A percentile compares a stretch with the other conserved stretches of the same genome.
phyloP scores from a whole-genome alignment of 2,113 vertebrate genomes.

The Saguinus imperator region DNA sequence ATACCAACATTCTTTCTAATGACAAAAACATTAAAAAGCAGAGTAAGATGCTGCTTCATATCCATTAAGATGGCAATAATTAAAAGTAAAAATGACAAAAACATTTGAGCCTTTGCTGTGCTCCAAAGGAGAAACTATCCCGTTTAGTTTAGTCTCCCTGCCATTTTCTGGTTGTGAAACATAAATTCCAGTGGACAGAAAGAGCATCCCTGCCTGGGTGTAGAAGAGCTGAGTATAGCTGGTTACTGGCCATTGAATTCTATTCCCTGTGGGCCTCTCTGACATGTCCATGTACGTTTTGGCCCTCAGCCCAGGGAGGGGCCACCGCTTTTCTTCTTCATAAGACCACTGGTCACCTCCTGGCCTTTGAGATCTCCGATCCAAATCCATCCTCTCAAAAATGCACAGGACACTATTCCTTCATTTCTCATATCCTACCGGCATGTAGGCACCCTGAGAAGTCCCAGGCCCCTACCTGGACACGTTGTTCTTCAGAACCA shows the following conservation, averaged over 20 bases:
- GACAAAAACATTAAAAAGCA: neutral
- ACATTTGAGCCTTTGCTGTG: neutral
- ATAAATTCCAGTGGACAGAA: neutral
- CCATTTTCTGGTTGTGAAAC: neutral
- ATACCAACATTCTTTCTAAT: neutral
- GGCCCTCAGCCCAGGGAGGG: no score
- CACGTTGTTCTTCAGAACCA: neutral
- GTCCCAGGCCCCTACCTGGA: no score
- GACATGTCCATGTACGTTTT: neutral
- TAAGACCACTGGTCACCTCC: neutral
- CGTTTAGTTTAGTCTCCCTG: neutral
- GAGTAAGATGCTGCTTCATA: no score
- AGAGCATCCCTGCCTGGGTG: rapidly evolving
- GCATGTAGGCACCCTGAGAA: neutral
- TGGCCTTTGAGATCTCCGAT: neutral
- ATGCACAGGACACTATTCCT: neutral
- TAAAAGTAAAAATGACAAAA: no score
- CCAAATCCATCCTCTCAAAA: neutral
- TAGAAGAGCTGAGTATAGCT: neutral
- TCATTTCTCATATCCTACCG: neutral
- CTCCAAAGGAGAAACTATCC: neutral
- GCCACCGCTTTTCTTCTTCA: neutral
- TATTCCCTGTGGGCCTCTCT: neutral
- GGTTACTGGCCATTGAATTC: neutral
- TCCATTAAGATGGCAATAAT: no score